Evolutionary conservation across 2,797 vertebrate species (phyloP), one percentile per base, ranked within the genome.

Genomic region (Hydrocynus forskahlii): DNA sequence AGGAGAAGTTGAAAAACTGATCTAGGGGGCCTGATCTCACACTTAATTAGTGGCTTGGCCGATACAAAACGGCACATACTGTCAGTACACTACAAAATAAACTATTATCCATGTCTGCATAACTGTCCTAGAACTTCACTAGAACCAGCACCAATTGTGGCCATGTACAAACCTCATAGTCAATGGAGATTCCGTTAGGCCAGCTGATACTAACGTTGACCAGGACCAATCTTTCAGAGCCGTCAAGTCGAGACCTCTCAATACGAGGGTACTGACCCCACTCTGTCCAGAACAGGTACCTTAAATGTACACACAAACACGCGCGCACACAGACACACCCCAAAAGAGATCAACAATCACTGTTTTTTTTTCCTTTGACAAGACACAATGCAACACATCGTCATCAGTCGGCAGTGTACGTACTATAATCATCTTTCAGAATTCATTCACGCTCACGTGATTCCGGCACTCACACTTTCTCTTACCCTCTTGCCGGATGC

Each of bases 191-290:
- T 43, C 98, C 98, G 0, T 99, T 99, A 84, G 98, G 98, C 97
- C 98, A 99, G 80, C 97, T 98, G 93, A 99, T 99, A 92, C 96
- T 99, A 84, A 90, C 90, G 0, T 98, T 98, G 50, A 99, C 97
- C 78, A 99, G 87, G 66, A 99, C 96, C 84, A 95, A 81, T 35
- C 97, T 94, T 84, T 97, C 94, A 0, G 96, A 92, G n/a, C 98
- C 98, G 0, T 99, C 97, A 73, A 99, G 90, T 54, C 95, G 95
- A 0, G 97, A 97, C 57, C 97, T 94, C 86, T 99, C 98, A 0
- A 99, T 99, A 45, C 98, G 97, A 0, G 98, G 98, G 78, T 98
- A 97, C 90, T 98, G 98, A 75, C 98, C 98, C 98, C 97, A 99
- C 88, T 99, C 98, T 0, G 98, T 99, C 98, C 97, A 99, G 93